Evolutionary conservation across 2,113 vertebrate species (phyloP).

Genomic region (Onychorhynchus coronatus): DNA sequence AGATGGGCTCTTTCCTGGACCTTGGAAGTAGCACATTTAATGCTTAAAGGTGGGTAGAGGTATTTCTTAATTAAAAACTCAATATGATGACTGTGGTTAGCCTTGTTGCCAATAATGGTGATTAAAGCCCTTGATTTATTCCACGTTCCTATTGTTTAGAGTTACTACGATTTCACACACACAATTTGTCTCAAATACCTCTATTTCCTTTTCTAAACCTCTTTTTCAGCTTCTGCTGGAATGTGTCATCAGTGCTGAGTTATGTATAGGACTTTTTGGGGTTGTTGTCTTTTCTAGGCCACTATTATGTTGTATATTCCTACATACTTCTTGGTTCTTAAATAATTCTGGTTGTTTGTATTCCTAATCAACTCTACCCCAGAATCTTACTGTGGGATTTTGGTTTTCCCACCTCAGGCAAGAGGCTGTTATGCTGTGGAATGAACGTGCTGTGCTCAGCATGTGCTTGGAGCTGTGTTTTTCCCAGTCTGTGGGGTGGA

Average conservation of each 20-base stretch:
- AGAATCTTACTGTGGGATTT: rapidly evolving
- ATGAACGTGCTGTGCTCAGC: neutral
- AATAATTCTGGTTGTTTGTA: neutral
- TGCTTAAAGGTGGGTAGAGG: neutral
- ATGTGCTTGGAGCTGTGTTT: neutral
- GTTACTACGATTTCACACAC: neutral
- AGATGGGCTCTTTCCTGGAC: neutral
- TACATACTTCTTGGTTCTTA: neutral
- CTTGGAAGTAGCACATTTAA: neutral
- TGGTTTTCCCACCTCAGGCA: neutral
- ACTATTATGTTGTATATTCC: neutral
- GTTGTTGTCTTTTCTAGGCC: neutral
- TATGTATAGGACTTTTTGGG: rapidly evolving
- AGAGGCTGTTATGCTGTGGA: neutral
- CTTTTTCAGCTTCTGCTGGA: neutral
- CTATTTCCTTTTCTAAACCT: neutral
- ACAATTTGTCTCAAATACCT: neutral
- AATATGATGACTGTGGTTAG: neutral
- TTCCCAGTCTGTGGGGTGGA: neutral
- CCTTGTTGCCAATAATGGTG: neutral
- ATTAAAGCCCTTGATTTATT: neutral
- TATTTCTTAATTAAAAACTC: neutral
- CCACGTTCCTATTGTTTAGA: neutral
- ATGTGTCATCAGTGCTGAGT: neutral
- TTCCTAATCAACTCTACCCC: neutral